Conservation (phyloP, 1,140 invertebrate species). For the Pararge aegeria region DNA sequence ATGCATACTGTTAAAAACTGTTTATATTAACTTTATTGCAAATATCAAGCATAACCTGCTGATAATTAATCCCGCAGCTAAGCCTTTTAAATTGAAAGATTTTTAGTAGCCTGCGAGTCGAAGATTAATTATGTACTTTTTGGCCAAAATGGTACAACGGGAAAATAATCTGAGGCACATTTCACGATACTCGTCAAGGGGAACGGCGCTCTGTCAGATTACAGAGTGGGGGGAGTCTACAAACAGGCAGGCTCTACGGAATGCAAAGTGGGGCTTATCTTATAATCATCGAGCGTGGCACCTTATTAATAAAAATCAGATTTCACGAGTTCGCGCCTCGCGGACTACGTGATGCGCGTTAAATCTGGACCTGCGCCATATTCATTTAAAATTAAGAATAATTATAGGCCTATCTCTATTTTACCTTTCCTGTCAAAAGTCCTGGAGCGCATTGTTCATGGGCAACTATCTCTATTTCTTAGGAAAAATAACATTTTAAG, state of each 20-base stretch:
- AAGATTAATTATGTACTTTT: too few relatives aligned
- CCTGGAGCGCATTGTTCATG: too few relatives aligned
- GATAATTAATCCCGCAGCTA: too few relatives aligned
- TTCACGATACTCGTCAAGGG: constrained; percentile 23
- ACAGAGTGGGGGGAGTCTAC: constrained; percentile 43
- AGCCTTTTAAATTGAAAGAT: too few relatives aligned
- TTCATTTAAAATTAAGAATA: background rate
- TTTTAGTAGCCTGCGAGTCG: too few relatives aligned
- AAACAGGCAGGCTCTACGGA: constrained; percentile 65
- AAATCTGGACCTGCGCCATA: background rate
- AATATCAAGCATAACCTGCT: too few relatives aligned
- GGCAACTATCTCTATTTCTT: too few relatives aligned
- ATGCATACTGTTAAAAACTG: too few relatives aligned
- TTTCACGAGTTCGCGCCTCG: constrained; percentile 51
- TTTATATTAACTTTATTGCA: too few relatives aligned
- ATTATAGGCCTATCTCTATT: background rate
- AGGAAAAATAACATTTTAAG: too few relatives aligned
- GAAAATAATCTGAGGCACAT: constrained; percentile 27
- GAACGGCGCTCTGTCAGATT: constrained; percentile 54
- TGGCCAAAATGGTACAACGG: too few relatives aligned
- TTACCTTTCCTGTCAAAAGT: background rate
- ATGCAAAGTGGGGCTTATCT: constrained; percentile 79
- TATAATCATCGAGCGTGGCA: constrained; percentile 78
- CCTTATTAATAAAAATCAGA: constrained; percentile 80
- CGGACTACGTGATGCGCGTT: constrained; percentile 37